Conservation (phyloP, 2,113 vertebrate genomes). For the Rhizomys pruinosus region DNA sequence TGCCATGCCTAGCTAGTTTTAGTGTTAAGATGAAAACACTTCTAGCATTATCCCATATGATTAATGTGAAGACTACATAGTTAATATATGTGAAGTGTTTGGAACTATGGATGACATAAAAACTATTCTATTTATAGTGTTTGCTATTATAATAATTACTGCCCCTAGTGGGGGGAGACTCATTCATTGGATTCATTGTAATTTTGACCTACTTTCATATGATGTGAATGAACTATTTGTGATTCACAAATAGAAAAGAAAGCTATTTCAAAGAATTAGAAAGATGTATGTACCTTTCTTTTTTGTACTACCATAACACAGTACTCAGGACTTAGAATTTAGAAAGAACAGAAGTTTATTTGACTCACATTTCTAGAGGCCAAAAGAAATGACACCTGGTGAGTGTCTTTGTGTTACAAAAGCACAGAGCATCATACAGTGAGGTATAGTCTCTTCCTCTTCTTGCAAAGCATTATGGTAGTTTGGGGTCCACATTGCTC, state of each 20-base stretch:
- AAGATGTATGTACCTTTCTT: not conserved
- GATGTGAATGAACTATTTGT: not conserved
- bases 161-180: not conserved
- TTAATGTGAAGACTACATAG: not conserved
- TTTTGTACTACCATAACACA: not conserved
- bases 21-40: not conserved
- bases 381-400: not conserved
- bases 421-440: not conserved
- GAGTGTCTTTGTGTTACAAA: not conserved
- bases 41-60: not conserved
- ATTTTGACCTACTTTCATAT: not conserved
- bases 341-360: not conserved
- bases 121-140: not conserved
- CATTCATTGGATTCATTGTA: not conserved
- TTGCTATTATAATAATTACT: not conserved
- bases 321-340: not conserved
- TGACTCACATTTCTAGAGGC: not conserved
- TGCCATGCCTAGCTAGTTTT: not conserved
- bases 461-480: not conserved
- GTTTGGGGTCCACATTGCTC: accelerated
- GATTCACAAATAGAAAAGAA: constrained; percentile 2
- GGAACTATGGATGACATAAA: not conserved
- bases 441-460: not conserved
- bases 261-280: not conserved
- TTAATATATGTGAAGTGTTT: not conserved